These are phyloP conservation scores for Lacanobia wlatinum DNA, from an alignment of 2,888 invertebrate species.

Conservation along the genomic window DNA sequence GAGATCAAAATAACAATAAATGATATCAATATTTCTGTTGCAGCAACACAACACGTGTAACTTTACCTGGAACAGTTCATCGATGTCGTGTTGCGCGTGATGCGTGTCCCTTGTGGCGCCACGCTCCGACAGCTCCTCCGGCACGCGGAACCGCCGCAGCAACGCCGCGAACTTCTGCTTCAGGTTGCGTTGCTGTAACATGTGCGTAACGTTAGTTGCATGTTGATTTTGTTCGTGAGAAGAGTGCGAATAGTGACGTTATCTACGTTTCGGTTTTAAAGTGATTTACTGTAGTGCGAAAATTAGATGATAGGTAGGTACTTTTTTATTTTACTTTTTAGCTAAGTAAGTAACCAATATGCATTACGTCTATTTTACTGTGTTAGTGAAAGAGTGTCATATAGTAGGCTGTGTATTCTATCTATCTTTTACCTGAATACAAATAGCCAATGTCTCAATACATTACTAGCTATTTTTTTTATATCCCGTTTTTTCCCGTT, in stretches of 20 bases:
- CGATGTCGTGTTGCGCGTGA: constrained; percentile 96
- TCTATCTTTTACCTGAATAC: too few relatives aligned
- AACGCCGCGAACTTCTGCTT: constrained; percentile 99
- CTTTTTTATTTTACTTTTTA: neutral
- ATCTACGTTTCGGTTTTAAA: neutral
- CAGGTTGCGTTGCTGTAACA: constrained; percentile 96
- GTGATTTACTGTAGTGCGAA: constrained; percentile 1
- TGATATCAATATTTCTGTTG: neutral
- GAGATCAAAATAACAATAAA: too few relatives aligned
- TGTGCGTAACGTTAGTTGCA: constrained; percentile 1
- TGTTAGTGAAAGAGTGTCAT: too few relatives aligned
- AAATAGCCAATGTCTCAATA: too few relatives aligned
- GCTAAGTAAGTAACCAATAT: too few relatives aligned
- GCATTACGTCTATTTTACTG: too few relatives aligned
- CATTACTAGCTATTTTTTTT: too few relatives aligned
- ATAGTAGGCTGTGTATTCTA: too few relatives aligned
- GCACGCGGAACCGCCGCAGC: constrained; percentile 97
- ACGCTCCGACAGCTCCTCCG: constrained; percentile 95
- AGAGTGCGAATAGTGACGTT: constrained; percentile 9
- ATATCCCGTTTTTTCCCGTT: too few relatives aligned
- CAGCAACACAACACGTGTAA: constrained; percentile 6
- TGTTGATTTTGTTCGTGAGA: constrained; percentile 3
- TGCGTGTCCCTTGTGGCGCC: constrained; percentile 92
- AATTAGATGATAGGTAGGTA: too few relatives aligned
- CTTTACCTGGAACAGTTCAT: constrained; percentile 94